Conservation (phyloP, 2,888 invertebrate genomes). For the Protonemura montana region DNA sequence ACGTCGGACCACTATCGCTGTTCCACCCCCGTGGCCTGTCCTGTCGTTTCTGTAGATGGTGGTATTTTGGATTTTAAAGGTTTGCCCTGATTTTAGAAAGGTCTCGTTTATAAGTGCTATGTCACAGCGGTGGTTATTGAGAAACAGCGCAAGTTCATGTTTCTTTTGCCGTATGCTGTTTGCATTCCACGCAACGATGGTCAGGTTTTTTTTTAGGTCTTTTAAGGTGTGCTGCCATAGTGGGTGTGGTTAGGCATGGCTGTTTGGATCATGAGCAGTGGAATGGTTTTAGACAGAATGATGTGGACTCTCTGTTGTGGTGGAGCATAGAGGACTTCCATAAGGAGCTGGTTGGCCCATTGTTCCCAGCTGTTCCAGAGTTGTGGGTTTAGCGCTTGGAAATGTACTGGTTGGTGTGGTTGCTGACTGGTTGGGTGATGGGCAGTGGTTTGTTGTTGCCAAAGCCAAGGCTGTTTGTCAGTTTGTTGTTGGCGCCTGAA, state of each 20-base stretch:
- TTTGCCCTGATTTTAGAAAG: background rate
- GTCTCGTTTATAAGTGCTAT: background rate
- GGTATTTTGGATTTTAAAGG: background rate
- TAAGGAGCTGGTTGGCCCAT: background rate
- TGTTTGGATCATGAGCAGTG: background rate
- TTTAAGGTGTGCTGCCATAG: background rate
- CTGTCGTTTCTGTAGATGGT: constrained; percentile 1
- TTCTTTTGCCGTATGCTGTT: background rate
- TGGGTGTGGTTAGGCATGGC: background rate
- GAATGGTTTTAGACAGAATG: background rate
- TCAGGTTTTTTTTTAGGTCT: background rate
- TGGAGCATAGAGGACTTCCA: background rate
- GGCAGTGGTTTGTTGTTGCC: too few species aligned
- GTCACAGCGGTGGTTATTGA: background rate
- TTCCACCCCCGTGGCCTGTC: background rate
- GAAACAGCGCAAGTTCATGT: background rate
- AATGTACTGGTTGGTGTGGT: too few species aligned
- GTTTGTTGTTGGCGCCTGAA: too few species aligned
- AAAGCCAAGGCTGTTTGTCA: too few species aligned
- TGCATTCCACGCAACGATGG: background rate
- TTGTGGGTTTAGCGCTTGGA: too few species aligned
- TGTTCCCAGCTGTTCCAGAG: background rate
- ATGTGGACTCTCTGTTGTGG: background rate
- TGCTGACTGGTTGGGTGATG: too few species aligned
- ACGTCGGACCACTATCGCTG: background rate